A percentile compares a stretch with the other conserved stretches of the same genome.
Conservation (phyloP, 1,140 invertebrate species). For the Neodiprion lecontei region DNA sequence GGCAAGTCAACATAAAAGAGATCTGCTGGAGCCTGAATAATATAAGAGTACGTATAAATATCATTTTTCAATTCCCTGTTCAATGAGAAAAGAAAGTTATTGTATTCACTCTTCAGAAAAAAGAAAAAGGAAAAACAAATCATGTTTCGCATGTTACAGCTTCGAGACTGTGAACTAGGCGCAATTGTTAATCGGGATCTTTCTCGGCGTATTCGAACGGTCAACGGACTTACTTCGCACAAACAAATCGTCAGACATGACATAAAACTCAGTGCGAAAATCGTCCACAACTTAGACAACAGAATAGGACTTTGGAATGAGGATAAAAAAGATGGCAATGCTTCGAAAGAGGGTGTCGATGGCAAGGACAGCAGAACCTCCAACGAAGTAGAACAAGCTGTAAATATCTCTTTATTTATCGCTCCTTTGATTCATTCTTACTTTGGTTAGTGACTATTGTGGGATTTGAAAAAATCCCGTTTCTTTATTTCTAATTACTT, state of each 20-base stretch:
- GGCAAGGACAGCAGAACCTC: slow-evolving; percentile 32
- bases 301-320: slow-evolving; percentile 82
- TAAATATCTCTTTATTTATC: slow-evolving; percentile 32
- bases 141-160: slow-evolving; percentile 57
- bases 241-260: slow-evolving; percentile 91
- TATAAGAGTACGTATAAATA: slow-evolving; percentile 72
- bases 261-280: slow-evolving; percentile 91
- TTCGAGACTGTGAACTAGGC: slow-evolving; percentile 91
- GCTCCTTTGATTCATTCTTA: not conserved
- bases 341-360: slow-evolving; percentile 40
- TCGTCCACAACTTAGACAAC: slow-evolving; percentile 93
- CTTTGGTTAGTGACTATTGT: too few relatives aligned
- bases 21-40: slow-evolving; percentile 99
- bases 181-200: slow-evolving; percentile 95
- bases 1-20: slow-evolving; percentile 98
- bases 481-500: too few relatives aligned
- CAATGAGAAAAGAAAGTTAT: not conserved
- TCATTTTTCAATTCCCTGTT: not conserved
- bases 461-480: too few relatives aligned
- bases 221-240: slow-evolving; percentile 92
- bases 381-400: slow-evolving; percentile 49
- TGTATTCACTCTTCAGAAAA: slow-evolving; percentile 11
- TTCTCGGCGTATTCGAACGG: slow-evolving; percentile 88
- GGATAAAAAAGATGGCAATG: slow-evolving; percentile 51
- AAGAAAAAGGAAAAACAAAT: not conserved